Evolutionary conservation across 2,888 invertebrate species (phyloP).

Genomic region (Schizaphis graminum): DNA sequence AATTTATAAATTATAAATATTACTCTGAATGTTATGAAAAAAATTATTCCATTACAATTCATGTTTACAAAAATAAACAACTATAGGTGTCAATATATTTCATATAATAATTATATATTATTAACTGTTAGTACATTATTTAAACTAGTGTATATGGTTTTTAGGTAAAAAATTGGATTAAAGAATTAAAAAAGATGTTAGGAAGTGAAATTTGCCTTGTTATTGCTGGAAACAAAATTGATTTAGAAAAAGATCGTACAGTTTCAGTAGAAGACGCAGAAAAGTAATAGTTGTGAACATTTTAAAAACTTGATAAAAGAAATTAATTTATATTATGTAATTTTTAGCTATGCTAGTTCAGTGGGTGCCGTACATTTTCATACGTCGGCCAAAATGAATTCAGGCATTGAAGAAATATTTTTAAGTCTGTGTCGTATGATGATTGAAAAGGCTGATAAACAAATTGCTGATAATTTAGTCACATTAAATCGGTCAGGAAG

Average conservation of each 20-base stretch:
- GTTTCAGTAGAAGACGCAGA: slow-evolving; percentile 89
- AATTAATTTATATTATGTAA: slow-evolving; percentile 65
- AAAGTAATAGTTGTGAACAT: slow-evolving; percentile 75
- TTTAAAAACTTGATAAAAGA: slow-evolving; percentile 13
- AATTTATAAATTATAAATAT: not conserved
- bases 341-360: slow-evolving; percentile 85
- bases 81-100: not conserved
- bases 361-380: slow-evolving; percentile 94
- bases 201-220: slow-evolving; percentile 91
- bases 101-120: not conserved
- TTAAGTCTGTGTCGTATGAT: slow-evolving; percentile 84
- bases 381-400: slow-evolving; percentile 93
- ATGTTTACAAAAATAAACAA: not conserved
- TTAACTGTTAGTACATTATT: not conserved
- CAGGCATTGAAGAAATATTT: slow-evolving; percentile 93
- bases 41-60: not conserved
- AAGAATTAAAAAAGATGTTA: slow-evolving; percentile 95
- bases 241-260: slow-evolving; percentile 91
- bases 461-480: slow-evolving; percentile 69
- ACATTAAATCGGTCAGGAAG: slow-evolving; percentile 71
- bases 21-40: not conserved
- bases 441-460: slow-evolving; percentile 73
- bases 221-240: slow-evolving; percentile 97
- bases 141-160: slow-evolving; percentile 68
- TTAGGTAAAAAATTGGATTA: slow-evolving; percentile 97